phyloP scores from a whole-genome alignment of 2,113 vertebrate genomes.

The Pagrus major region DNA sequence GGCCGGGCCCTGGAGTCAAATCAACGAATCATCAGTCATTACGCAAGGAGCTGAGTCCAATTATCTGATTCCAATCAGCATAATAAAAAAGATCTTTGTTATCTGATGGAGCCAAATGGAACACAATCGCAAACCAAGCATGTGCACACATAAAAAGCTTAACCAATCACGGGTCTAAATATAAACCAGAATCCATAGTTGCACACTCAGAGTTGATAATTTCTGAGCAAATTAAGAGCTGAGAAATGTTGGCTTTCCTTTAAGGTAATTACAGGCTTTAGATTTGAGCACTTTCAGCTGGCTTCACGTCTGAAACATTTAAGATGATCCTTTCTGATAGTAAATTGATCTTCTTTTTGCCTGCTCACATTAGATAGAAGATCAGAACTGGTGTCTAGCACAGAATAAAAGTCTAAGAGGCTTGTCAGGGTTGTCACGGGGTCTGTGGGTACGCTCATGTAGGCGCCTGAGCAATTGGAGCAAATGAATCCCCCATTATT shows the following conservation, averaged over 20 bases:
- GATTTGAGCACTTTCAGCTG: constrained; percentile 10
- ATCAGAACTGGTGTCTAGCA: constrained; percentile 1
- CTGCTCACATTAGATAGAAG: background rate
- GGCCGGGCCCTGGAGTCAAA: constrained; percentile 69
- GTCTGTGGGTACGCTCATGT: background rate
- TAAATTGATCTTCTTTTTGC: background rate
- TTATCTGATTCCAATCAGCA: constrained; percentile 70
- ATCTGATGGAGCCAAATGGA: constrained; percentile 61
- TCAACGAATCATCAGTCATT: constrained; percentile 70
- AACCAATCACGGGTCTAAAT: constrained; percentile 53
- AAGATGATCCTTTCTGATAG: background rate
- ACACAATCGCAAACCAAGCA: constrained; percentile 63
- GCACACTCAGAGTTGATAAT: constrained; percentile 37
- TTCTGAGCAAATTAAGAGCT: constrained; percentile 45
- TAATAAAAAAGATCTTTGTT: constrained; percentile 55
- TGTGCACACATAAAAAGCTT: constrained; percentile 57
- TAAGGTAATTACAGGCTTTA: constrained; percentile 25
- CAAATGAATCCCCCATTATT: no score
- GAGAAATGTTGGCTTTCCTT: constrained; percentile 29
- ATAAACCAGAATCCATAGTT: constrained; percentile 53
- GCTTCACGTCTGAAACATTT: constrained; percentile 3
- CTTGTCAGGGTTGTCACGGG: background rate
- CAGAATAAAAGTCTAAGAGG: background rate
- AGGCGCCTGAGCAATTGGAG: no score
- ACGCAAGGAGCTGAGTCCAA: constrained; percentile 64